Conservation (phyloP, 2,797 vertebrate species). For the Dendrocincla fuliginosa region DNA sequence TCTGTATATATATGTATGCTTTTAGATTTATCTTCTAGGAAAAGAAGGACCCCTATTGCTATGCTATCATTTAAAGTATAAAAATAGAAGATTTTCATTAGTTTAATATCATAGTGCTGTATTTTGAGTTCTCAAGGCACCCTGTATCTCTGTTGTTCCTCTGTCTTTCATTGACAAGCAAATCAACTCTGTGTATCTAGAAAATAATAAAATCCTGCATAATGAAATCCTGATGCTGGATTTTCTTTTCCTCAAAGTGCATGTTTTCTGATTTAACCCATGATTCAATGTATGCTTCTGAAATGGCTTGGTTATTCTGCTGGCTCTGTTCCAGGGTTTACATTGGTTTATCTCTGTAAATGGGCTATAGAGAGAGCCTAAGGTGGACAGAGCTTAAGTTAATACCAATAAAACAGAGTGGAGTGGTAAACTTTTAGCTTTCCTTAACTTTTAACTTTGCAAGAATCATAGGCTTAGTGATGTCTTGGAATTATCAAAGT, state of each 20-base stretch:
- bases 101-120: background rate
- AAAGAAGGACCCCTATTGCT: background rate
- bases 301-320: background rate
- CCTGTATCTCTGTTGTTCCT: background rate
- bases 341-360: background rate
- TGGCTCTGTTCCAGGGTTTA: background rate
- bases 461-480: background rate
- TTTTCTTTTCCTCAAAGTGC: background rate
- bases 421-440: background rate
- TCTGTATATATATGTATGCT: too few species aligned
- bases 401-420: background rate
- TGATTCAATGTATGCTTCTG: background rate
- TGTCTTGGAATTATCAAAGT: background rate
- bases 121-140: background rate
- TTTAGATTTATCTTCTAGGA: too few species aligned
- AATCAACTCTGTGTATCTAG: background rate
- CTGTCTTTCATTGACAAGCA: background rate
- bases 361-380: background rate
- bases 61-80: background rate
- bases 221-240: background rate
- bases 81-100: slow-evolving; percentile 9
- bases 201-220: background rate
- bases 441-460: background rate
- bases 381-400: background rate
- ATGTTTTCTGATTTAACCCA: background rate